These are phyloP conservation scores for Nothocercus nigrocapillus DNA, from an alignment of 2,113 vertebrate species.

Conservation along the genomic window DNA sequence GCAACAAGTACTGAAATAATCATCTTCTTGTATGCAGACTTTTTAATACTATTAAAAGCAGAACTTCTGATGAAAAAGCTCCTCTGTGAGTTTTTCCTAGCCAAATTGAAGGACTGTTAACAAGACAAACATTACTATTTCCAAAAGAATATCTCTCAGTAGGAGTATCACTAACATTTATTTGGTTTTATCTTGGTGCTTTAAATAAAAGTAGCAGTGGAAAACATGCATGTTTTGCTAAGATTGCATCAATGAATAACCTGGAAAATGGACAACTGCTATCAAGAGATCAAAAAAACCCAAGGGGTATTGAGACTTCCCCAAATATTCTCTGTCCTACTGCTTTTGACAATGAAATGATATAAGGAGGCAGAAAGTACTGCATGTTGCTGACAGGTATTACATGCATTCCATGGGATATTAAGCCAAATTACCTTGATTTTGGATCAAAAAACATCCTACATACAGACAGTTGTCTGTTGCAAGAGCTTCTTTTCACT, in stretches of 20 bases:
- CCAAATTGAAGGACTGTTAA: not conserved
- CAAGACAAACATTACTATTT: not conserved
- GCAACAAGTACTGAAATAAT: conserved; percentile 23
- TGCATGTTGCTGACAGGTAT: not conserved
- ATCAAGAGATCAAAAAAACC: not conserved
- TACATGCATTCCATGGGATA: not conserved
- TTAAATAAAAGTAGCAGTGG: not conserved
- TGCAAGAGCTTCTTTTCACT: not conserved
- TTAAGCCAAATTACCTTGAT: not conserved
- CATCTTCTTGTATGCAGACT: not conserved
- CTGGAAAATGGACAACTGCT: not conserved
- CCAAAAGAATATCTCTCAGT: not conserved
- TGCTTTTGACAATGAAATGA: not conserved
- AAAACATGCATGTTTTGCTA: not conserved
- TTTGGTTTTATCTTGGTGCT: not conserved
- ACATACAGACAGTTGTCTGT: not conserved
- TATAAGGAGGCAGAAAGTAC: not conserved
- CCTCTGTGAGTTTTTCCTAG: not conserved
- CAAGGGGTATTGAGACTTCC: not conserved
- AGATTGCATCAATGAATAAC: not conserved
- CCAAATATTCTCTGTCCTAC: not conserved
- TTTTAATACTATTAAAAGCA: not conserved
- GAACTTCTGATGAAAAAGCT: not conserved
- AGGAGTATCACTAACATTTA: not conserved
- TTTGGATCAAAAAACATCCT: not conserved